A percentile compares a stretch with the other conserved stretches of the same genome.
phyloP scores from a whole-genome alignment of 2,888 invertebrate species.

The Napeogenes inachia region DNA sequence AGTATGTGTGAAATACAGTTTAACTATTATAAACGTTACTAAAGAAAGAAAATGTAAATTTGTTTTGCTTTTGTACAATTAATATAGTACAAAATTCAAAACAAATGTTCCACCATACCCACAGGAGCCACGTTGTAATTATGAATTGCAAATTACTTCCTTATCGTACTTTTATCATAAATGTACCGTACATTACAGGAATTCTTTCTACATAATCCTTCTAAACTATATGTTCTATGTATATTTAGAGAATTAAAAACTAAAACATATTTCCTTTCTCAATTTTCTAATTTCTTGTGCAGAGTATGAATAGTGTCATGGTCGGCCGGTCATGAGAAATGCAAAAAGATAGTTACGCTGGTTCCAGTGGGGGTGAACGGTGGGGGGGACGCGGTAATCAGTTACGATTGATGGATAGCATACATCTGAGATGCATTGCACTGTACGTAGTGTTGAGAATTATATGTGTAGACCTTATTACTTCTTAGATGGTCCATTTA shows the following conservation, averaged over 20 bases:
- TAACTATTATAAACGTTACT: too few species aligned
- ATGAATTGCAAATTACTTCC: constrained; percentile 2
- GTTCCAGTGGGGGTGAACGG: constrained; percentile 10
- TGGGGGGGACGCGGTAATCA: constrained; percentile 14
- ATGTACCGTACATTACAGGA: too few species aligned
- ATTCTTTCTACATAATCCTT: too few species aligned
- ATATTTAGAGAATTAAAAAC: too few species aligned
- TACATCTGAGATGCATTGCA: constrained; percentile 13
- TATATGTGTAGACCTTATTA: too few species aligned
- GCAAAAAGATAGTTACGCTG: constrained; percentile 14
- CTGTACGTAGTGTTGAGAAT: not conserved
- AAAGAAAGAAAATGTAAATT: too few species aligned
- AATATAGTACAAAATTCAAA: not conserved
- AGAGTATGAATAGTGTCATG: constrained; percentile 13
- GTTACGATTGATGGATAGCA: constrained; percentile 21
- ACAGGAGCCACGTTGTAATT: not conserved
- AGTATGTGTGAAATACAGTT: constrained; percentile 9
- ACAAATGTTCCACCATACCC: not conserved
- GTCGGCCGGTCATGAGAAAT: constrained; percentile 14
- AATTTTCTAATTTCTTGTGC: not conserved
- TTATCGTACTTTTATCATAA: not conserved
- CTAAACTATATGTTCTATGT: too few species aligned
- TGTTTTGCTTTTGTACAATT: too few species aligned
- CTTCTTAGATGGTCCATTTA: too few species aligned
- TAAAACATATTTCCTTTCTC: too few species aligned